phyloP scores from a whole-genome alignment of 2,888 invertebrate species.

The Metellina segmentata region DNA sequence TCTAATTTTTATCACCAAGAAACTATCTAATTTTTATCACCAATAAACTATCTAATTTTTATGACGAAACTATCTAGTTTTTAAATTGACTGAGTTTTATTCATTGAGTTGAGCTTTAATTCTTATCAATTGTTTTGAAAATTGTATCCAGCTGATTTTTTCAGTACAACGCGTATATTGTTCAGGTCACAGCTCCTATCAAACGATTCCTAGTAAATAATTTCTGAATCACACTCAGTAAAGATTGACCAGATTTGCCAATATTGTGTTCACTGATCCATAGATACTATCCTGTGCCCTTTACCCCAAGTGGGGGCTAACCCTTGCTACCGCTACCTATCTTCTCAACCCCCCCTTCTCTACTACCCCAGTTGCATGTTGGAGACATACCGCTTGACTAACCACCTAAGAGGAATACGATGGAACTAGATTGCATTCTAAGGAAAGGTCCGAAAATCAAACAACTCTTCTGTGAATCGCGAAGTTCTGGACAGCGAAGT shows the following conservation, averaged over 20 bases:
- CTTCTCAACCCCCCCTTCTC: conserved; percentile 2
- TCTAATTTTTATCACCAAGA: no score
- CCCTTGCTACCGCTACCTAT: conserved; percentile 10
- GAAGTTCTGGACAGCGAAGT: not conserved
- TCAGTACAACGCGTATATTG: not conserved
- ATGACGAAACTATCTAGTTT: no score
- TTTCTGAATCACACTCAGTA: not conserved
- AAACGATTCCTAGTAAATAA: not conserved
- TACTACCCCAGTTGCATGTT: conserved; percentile 21
- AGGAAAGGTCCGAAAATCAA: not conserved
- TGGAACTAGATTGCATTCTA: not conserved
- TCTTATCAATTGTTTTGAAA: not conserved
- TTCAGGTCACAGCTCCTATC: not conserved
- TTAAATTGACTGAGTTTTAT: no score
- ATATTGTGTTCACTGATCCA: not conserved
- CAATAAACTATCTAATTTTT: no score
- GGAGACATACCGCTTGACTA: conserved; percentile 66
- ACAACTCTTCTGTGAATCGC: not conserved
- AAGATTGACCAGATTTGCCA: not conserved
- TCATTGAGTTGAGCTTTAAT: no score
- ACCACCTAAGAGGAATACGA: conserved; percentile 45
- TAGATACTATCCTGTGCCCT: not conserved
- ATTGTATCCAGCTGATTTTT: not conserved
- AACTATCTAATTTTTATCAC: no score
- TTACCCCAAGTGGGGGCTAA: not conserved